Base-by-base conservation (phyloP, 2,888 invertebrate genomes). In the Rhopalosiphum nymphaeae region DNA sequence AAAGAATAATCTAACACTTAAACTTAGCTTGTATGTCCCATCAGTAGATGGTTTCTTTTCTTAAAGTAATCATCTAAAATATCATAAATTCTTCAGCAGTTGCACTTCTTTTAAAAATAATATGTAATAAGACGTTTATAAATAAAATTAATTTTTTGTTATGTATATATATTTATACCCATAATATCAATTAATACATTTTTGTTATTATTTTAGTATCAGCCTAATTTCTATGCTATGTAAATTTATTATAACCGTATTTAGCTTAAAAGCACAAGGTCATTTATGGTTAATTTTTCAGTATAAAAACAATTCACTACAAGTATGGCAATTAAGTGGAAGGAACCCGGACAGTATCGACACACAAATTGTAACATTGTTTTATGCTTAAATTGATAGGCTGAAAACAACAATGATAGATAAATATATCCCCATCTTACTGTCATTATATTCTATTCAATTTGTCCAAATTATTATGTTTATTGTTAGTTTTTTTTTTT, bases 401-500 rank as follows among this genome's bases (percentile, higher is more conserved):
- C 86, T 91, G 29, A 49, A 93, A 94, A 91, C 53, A 91, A 57
- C 86, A 91, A 61, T 93, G 90, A 93, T 93, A 56, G 61, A 89
- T 94, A 86, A 86, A 90, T 91, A 86, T 53, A 87, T 87, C 90
- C 90, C 86, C 90, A 86, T 94, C 94, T 67, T 94, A 91, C 86
- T 91, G 61, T 94, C 94, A 91, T 94, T 90, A 61, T 86, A 86
- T 91, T 91, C 36, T 94, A 91, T 89, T 89, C 67, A 91, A 61
- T 85, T 86, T 90, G 94, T 94, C 94, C 94, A 94, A 94, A 89
- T 94, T 94, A 94, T 94, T 94, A 86, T 94, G 90, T 94, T 94
- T 91, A 91, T 91, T 91, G 86, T 91, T 94, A 94, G 90, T 87
- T 67, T 94, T 67, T 94, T 88, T 88, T 92, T 89, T 93, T 87